These are phyloP conservation scores for Scomberomorus guttatus DNA, from an alignment of 2,797 vertebrate genomes.

Conservation along the genomic window DNA sequence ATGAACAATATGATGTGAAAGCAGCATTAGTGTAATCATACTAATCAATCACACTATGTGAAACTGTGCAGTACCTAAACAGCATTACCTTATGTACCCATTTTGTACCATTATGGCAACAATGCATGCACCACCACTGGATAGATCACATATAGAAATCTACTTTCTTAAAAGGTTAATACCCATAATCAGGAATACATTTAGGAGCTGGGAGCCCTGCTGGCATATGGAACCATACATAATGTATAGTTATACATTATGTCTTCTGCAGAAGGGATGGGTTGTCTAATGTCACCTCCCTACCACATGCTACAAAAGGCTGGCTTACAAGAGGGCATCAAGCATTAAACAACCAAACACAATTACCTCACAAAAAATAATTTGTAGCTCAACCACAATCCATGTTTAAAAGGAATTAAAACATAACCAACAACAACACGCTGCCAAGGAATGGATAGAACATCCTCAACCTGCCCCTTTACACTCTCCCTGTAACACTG, in stretches of 20 bases:
- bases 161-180: constrained; percentile 38
- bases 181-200: constrained; percentile 19
- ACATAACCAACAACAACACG: background rate
- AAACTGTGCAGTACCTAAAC: background rate
- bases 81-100: background rate
- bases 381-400: background rate
- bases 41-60: too few relatives aligned
- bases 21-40: background rate
- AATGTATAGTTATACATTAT: constrained; percentile 31
- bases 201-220: constrained; percentile 7
- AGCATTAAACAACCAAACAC: background rate
- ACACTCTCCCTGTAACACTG: background rate
- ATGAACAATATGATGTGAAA: background rate
- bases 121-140: background rate
- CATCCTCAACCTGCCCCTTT: too few relatives aligned
- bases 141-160: background rate
- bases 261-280: background rate
- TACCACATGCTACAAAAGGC: background rate
- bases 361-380: background rate
- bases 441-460: too few relatives aligned
- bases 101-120: background rate
- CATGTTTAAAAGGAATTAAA: background rate
- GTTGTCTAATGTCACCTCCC: constrained; percentile 45
- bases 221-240: constrained; percentile 40
- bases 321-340: background rate